phyloP scores from a whole-genome alignment of 2,888 invertebrate genomes.

The Tubiluchus corallicola region DNA sequence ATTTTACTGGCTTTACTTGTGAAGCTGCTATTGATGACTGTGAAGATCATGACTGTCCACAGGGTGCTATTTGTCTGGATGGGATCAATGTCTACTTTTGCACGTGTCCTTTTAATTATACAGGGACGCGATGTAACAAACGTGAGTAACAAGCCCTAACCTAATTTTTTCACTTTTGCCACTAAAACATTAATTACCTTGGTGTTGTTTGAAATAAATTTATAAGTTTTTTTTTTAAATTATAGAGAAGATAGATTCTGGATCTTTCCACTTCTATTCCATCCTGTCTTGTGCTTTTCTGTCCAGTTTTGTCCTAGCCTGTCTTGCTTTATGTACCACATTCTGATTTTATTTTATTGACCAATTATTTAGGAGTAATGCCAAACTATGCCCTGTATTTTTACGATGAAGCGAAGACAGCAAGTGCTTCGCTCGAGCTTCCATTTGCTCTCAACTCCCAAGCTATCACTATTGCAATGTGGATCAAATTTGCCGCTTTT shows the following conservation, averaged over 20 bases:
- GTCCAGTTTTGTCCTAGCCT: too few relatives aligned
- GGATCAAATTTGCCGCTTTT: conserved; percentile 83
- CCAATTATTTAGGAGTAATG: too few relatives aligned
- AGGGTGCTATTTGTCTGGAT: background rate
- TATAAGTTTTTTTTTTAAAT: too few relatives aligned
- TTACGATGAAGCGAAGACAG: conserved; percentile 60
- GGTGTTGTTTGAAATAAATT: too few relatives aligned
- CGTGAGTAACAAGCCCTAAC: too few relatives aligned
- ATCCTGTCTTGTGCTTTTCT: too few relatives aligned
- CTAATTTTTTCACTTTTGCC: too few relatives aligned
- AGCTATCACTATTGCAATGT: conserved; percentile 73
- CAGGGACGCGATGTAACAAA: background rate
- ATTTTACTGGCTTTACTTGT: background rate
- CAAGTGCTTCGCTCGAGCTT: conserved; percentile 76
- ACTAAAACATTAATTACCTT: too few relatives aligned
- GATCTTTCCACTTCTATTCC: too few relatives aligned
- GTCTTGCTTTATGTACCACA: too few relatives aligned
- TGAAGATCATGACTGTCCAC: background rate
- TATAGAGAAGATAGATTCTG: too few relatives aligned
- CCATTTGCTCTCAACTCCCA: conserved; percentile 58
- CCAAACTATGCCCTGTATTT: conserved; percentile 40
- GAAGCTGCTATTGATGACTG: background rate
- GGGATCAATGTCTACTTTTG: background rate
- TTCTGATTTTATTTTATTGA: too few relatives aligned
- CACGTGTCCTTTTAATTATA: background rate